A percentile compares a stretch with the other conserved stretches of the same genome.
Evolutionary conservation across 2,113 vertebrate genomes (phyloP).

Genomic region (Malurus elegans): DNA sequence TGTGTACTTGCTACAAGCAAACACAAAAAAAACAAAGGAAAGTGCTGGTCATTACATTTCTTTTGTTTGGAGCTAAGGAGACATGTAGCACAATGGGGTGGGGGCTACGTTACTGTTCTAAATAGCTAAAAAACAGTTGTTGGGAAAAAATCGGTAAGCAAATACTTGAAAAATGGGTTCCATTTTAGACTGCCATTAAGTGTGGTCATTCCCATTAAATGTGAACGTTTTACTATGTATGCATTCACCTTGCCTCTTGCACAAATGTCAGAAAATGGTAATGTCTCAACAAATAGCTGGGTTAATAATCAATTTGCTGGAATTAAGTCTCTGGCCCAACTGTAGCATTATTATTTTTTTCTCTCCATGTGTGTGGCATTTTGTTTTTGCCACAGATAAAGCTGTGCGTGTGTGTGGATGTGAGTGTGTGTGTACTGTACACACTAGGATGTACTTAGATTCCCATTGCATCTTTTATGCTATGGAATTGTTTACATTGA

Average conservation of each 20-base stretch:
- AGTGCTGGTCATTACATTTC: conserved; percentile 81
- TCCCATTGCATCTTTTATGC: conserved; percentile 69
- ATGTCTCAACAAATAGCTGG: conserved; percentile 71
- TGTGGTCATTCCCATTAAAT: conserved; percentile 95
- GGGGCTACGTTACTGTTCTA: conserved; percentile 62
- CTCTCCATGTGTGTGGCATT: conserved; percentile 59
- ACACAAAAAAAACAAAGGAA: conserved; percentile 69
- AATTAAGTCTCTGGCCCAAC: conserved; percentile 76
- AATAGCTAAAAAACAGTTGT: conserved; percentile 64
- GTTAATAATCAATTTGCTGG: conserved; percentile 77
- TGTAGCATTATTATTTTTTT: conserved; percentile 75
- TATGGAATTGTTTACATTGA: conserved; percentile 78
- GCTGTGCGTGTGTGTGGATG: conserved; percentile 8
- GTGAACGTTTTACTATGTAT: conserved; percentile 88
- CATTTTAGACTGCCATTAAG: conserved; percentile 86
- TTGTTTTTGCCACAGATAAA: conserved; percentile 65
- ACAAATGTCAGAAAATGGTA: conserved; percentile 80
- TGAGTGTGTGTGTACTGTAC: conserved; percentile 44
- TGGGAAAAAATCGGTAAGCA: conserved; percentile 69
- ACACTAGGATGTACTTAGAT: conserved; percentile 70
- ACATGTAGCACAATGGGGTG: conserved; percentile 69
- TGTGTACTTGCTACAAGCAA: conserved; percentile 36
- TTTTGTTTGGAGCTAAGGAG: conserved; percentile 75
- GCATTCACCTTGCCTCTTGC: conserved; percentile 85
- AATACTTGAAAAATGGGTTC: conserved; percentile 98